phyloP scores from a whole-genome alignment of 2,113 vertebrate species.

The Ovis aries region DNA sequence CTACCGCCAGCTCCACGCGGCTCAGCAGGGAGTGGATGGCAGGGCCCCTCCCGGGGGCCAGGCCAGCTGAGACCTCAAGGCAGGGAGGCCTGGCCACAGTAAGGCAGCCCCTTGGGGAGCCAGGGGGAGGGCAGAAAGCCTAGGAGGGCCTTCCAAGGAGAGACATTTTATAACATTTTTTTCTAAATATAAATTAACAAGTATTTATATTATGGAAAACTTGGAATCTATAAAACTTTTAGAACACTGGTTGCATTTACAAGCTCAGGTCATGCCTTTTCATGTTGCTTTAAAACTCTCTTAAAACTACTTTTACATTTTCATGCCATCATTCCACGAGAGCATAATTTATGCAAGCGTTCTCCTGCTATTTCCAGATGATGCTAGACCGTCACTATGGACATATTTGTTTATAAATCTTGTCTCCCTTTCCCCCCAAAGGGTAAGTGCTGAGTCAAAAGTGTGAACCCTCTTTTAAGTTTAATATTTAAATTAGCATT shows the following conservation, averaged over 20 bases:
- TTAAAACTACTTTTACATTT: accelerated
- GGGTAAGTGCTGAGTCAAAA: not conserved
- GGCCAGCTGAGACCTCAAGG: not conserved
- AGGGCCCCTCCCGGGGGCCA: accelerated
- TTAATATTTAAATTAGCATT: not conserved
- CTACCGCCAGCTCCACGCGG: accelerated
- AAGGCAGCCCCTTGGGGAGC: not conserved
- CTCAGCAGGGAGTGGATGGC: not conserved
- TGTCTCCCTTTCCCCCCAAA: not conserved
- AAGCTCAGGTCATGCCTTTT: not conserved
- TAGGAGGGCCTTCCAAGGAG: not conserved
- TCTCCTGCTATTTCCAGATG: not conserved
- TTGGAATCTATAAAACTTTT: constrained; percentile 13
- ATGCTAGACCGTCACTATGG: accelerated
- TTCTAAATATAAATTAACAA: constrained; percentile 34
- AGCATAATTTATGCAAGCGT: no score
- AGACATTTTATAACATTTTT: not conserved
- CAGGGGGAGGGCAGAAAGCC: not conserved
- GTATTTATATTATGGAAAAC: constrained; percentile 31
- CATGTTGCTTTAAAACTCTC: not conserved
- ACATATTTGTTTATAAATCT: not conserved
- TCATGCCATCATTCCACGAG: not conserved
- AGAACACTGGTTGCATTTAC: not conserved
- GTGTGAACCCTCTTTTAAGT: not conserved
- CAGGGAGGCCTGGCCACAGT: not conserved